A percentile compares a stretch with the other conserved stretches of the same genome.
phyloP scores from a whole-genome alignment of 2,888 invertebrate genomes.

The Drosophila helvetica region DNA sequence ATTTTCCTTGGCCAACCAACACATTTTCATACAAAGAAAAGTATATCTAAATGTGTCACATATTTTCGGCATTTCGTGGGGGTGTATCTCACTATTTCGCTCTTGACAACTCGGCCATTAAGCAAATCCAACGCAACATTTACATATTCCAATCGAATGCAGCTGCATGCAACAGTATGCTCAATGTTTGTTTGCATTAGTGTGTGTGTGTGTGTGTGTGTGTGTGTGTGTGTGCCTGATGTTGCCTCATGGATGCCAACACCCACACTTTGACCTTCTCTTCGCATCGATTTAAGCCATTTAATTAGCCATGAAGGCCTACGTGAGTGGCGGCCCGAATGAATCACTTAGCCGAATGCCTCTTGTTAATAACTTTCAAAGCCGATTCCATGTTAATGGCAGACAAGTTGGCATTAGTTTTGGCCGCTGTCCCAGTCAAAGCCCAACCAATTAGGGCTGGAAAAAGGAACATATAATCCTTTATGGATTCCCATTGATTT shows the following conservation, averaged over 20 bases:
- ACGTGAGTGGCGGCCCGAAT: constrained; percentile 11
- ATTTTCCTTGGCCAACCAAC: constrained; percentile 28
- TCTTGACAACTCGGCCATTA: constrained; percentile 60
- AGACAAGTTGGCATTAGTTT: neutral
- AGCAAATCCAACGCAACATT: constrained; percentile 57
- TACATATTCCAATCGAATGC: constrained; percentile 64
- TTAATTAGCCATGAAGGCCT: constrained; percentile 79
- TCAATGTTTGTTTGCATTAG: neutral
- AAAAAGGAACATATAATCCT: neutral
- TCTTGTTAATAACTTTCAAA: constrained; percentile 26
- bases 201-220: neutral
- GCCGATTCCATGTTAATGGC: constrained; percentile 8
- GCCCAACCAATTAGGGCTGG: constrained; percentile 8
- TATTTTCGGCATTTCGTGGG: constrained; percentile 59
- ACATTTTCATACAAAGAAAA: constrained; percentile 7
- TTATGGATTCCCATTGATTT: neutral
- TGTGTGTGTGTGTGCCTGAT: constrained; percentile 36
- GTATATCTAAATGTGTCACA: constrained; percentile 48
- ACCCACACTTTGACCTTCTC: constrained; percentile 75
- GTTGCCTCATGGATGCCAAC: constrained; percentile 71
- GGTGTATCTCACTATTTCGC: constrained; percentile 52
- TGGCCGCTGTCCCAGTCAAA: neutral
- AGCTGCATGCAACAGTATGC: constrained; percentile 55
- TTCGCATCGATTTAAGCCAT: constrained; percentile 63
- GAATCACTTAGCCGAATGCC: constrained; percentile 26